phyloP scores from a whole-genome alignment of 2,888 invertebrate genomes.

The Coleophora flavipennella region DNA sequence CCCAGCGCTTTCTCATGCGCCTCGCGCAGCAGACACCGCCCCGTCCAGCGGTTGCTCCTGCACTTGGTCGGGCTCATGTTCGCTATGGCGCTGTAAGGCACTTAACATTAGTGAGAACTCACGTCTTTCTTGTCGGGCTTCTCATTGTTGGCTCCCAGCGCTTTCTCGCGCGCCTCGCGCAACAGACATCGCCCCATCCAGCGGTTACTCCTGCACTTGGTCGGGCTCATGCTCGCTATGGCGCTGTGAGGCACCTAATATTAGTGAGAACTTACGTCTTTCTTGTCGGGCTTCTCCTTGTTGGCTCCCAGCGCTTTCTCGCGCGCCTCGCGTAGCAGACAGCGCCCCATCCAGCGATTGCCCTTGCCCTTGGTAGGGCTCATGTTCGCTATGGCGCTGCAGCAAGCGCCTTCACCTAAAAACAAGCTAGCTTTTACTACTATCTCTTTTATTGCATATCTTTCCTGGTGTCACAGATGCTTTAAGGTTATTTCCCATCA shows the following conservation, averaged over 20 bases:
- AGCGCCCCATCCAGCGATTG: slow-evolving; percentile 62
- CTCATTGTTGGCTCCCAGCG: slow-evolving; percentile 33
- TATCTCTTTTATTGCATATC: too few species aligned
- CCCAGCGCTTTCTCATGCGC: slow-evolving; percentile 46
- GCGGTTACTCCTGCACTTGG: slow-evolving; percentile 32
- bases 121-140: slow-evolving; percentile 55
- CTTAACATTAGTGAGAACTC: slow-evolving; percentile 19
- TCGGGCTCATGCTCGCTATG: slow-evolving; percentile 18
- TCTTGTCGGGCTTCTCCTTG: slow-evolving; percentile 47
- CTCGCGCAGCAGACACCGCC: slow-evolving; percentile 56
- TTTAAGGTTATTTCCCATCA: too few species aligned
- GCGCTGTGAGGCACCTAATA: slow-evolving; percentile 23
- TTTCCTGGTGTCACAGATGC: too few species aligned
- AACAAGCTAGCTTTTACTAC: too few species aligned
- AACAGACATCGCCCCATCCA: slow-evolving; percentile 67
- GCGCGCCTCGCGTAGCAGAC: slow-evolving; percentile 52
- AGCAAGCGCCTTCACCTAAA: slow-evolving; percentile 44
- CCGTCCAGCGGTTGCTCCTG: slow-evolving; percentile 57
- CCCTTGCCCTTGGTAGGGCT: slow-evolving; percentile 29
- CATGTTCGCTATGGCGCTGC: slow-evolving; percentile 24
- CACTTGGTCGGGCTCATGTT: slow-evolving; percentile 21
- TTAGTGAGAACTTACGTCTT: slow-evolving; percentile 46
- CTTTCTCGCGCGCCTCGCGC: slow-evolving; percentile 52
- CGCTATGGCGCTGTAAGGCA: slow-evolving; percentile 23
- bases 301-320: slow-evolving; percentile 38